Evolutionary conservation across 2,888 invertebrate species (phyloP).

Genomic region (Sphaeridia pumilis): DNA sequence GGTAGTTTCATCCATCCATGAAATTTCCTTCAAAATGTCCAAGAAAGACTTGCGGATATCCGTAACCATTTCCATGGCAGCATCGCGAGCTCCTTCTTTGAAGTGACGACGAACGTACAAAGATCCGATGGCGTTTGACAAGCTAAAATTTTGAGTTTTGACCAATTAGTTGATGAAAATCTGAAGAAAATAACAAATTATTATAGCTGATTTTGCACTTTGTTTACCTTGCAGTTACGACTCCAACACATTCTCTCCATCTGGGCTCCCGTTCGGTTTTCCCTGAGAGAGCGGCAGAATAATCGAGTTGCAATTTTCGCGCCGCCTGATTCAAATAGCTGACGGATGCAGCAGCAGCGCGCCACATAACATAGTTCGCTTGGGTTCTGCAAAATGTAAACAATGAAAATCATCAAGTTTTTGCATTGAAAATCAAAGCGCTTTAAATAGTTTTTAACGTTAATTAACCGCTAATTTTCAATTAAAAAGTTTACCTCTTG

Average conservation of each 20-base stretch:
- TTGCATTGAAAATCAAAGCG: too few relatives aligned
- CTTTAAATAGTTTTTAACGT: too few relatives aligned
- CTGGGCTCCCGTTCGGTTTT: conserved; percentile 72
- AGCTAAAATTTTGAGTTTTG: too few relatives aligned
- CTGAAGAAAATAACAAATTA: too few relatives aligned
- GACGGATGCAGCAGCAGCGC: conserved; percentile 53
- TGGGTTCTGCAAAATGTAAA: conserved; percentile 46
- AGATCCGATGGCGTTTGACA: conserved; percentile 51
- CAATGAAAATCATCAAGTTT: too few relatives aligned
- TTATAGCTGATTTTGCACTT: too few relatives aligned
- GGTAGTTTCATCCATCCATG: conserved; percentile 88
- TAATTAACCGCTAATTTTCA: not conserved
- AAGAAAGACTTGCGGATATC: conserved; percentile 72
- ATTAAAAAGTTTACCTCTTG: conserved; percentile 42
- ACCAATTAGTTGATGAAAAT: too few relatives aligned
- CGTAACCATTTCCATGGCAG: conserved; percentile 74
- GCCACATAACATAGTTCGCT: conserved; percentile 89
- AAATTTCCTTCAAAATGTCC: conserved; percentile 60
- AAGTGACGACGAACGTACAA: conserved; percentile 79
- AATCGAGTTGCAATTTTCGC: conserved; percentile 64
- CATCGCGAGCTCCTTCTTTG: conserved; percentile 68
- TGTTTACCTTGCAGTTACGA: conserved; percentile 35
- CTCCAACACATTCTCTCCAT: conserved; percentile 82
- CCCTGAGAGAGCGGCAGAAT: conserved; percentile 68
- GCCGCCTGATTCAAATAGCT: conserved; percentile 67